phyloP scores from a whole-genome alignment of 2,113 vertebrate genomes.

The Varanus komodoensis region DNA sequence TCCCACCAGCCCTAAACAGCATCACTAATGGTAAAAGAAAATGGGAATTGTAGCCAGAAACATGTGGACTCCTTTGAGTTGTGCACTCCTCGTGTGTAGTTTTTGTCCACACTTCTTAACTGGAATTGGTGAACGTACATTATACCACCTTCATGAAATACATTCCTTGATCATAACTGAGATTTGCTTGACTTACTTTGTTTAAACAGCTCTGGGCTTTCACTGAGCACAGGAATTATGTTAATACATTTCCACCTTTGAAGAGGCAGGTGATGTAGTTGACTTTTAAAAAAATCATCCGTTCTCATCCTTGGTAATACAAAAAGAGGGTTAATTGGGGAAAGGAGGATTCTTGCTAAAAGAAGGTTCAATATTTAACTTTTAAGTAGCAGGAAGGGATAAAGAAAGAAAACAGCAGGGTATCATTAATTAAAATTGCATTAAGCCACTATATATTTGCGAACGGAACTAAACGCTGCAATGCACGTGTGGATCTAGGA shows the following conservation, averaged over 20 bases:
- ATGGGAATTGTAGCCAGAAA: no score
- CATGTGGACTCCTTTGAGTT: no score
- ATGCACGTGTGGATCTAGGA: slow-evolving; percentile 14
- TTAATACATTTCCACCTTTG: neutral
- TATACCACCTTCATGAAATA: neutral
- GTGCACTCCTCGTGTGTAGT: no score
- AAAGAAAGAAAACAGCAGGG: slow-evolving; percentile 7
- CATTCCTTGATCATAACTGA: neutral
- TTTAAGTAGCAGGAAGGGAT: slow-evolving; percentile 31
- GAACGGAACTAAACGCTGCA: slow-evolving; percentile 24
- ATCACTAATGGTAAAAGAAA: no score
- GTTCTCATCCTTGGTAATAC: slow-evolving; percentile 23
- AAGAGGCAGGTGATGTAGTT: neutral
- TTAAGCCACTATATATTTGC: slow-evolving; percentile 28
- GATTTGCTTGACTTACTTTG: slow-evolving; percentile 1
- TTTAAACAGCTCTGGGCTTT: slow-evolving; percentile 1
- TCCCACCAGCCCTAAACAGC: no score
- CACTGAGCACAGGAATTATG: rapidly evolving
- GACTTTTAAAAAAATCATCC: slow-evolving; percentile 2
- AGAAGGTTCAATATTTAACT: slow-evolving; percentile 10
- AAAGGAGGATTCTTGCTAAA: slow-evolving; percentile 23
- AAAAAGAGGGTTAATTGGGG: slow-evolving; percentile 48
- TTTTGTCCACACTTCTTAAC: neutral
- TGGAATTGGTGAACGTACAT: neutral
- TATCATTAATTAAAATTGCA: slow-evolving; percentile 29